phyloP scores from a whole-genome alignment of 1,140 invertebrate species.

The Lasaia peninsularis region DNA sequence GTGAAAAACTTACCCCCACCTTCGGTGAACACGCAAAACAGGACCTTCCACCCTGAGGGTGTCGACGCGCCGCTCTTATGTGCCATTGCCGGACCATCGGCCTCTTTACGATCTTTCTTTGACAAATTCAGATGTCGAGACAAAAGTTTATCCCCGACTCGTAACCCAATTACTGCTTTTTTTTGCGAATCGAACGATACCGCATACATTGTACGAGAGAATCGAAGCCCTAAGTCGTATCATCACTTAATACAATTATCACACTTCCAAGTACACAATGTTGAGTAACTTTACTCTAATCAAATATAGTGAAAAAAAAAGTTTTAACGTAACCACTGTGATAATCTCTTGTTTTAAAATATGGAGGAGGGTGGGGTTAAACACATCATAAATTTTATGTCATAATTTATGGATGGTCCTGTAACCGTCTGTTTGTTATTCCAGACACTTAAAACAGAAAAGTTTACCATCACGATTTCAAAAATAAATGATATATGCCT shows the following conservation, averaged over 20 bases:
- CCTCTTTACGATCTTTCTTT: slow-evolving; percentile 27
- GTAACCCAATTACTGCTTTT: not conserved
- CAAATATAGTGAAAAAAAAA: too few relatives aligned
- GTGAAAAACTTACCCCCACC: slow-evolving; percentile 75
- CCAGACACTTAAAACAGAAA: too few relatives aligned
- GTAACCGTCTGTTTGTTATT: too few relatives aligned
- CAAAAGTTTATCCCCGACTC: not conserved
- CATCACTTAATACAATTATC: not conserved
- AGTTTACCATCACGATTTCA: too few relatives aligned
- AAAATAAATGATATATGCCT: too few relatives aligned
- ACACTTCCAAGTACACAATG: too few relatives aligned
- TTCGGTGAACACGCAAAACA: slow-evolving; percentile 71
- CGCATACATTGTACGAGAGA: not conserved
- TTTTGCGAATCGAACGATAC: slow-evolving; percentile 2
- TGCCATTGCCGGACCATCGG: slow-evolving; percentile 41
- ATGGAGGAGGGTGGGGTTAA: too few relatives aligned
- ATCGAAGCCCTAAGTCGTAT: not conserved
- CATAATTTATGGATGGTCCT: too few relatives aligned
- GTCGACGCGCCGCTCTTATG: slow-evolving; percentile 53
- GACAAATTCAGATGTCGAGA: slow-evolving; percentile 9
- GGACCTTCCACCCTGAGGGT: slow-evolving; percentile 62
- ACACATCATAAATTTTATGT: too few relatives aligned
- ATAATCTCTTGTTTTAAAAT: too few relatives aligned
- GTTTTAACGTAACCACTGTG: too few relatives aligned
- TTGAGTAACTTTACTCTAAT: too few relatives aligned